A percentile compares a stretch with the other conserved stretches of the same genome.
phyloP scores from a whole-genome alignment of 2,888 invertebrate genomes.

The Melanotus villosus region DNA sequence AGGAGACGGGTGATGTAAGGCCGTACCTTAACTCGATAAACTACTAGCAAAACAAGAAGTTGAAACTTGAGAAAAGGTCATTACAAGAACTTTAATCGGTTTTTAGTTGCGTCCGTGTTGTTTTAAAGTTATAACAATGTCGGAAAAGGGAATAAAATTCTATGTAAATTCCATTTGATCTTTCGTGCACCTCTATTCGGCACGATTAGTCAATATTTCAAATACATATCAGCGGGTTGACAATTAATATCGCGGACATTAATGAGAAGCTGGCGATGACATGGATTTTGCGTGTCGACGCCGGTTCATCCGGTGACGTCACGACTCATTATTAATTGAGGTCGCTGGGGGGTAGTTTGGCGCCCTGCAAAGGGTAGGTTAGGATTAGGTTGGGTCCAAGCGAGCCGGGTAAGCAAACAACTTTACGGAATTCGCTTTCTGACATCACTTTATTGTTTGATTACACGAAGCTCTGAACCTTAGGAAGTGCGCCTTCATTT shows the following conservation, averaged over 20 bases:
- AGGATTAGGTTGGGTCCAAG: conserved; percentile 43
- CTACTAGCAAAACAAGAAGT: too few species aligned
- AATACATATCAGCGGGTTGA: conserved; percentile 45
- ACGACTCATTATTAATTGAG: conserved; percentile 51
- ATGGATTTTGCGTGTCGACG: conserved; percentile 53
- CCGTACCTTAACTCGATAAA: too few species aligned
- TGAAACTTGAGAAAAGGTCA: too few species aligned
- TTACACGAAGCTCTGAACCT: conserved; percentile 38
- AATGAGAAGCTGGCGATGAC: conserved; percentile 52
- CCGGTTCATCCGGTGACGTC: conserved; percentile 47
- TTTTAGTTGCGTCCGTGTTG: background rate
- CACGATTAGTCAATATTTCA: conserved; percentile 47
- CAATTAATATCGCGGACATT: conserved; percentile 49
- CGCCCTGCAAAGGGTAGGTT: conserved; percentile 44
- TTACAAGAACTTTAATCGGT: background rate
- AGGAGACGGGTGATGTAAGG: too few species aligned
- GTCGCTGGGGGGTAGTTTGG: conserved; percentile 48
- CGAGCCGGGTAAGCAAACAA: conserved; percentile 39
- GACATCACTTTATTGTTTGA: conserved; percentile 46
- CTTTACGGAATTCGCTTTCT: conserved; percentile 45
- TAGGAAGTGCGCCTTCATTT: conserved; percentile 40
- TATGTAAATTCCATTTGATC: conserved; percentile 36
- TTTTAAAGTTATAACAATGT: background rate
- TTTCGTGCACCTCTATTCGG: conserved; percentile 22
- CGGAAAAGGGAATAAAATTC: background rate